Percentiles rank a stretch among this genome's conserved stretches.
Conservation (phyloP, 2,113 vertebrate species). For the Cottus gobio region DNA sequence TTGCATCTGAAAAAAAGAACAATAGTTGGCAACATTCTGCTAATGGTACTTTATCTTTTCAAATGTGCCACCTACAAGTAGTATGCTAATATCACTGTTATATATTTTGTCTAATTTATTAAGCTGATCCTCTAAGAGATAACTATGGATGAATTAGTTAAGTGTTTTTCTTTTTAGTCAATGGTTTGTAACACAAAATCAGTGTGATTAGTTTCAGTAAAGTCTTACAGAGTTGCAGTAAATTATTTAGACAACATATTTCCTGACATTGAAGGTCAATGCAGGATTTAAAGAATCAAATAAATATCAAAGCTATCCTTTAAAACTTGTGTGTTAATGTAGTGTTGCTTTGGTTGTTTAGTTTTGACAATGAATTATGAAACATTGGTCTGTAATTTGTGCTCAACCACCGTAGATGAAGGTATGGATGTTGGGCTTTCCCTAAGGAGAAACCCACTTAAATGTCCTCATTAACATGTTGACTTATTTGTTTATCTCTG, state of each 20-base stretch:
- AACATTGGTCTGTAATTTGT: neutral
- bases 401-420: neutral
- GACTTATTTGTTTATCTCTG: neutral
- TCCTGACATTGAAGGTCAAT: neutral
- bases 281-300: neutral
- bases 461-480: neutral
- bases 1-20: neutral
- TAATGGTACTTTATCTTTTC: neutral
- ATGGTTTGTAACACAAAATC: neutral
- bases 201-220: neutral
- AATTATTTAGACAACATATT: neutral
- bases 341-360: neutral
- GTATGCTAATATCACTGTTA: neutral
- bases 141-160: no score
- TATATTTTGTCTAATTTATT: neutral
- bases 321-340: neutral
- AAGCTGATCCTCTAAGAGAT: neutral
- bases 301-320: neutral
- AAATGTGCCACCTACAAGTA: neutral
- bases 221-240: neutral
- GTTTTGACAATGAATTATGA: neutral
- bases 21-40: neutral
- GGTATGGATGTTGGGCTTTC: conserved; percentile 2
- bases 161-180: neutral
- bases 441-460: neutral